Evolutionary conservation across 2,797 vertebrate genomes (phyloP).

Genomic region (Dipus sagitta): DNA sequence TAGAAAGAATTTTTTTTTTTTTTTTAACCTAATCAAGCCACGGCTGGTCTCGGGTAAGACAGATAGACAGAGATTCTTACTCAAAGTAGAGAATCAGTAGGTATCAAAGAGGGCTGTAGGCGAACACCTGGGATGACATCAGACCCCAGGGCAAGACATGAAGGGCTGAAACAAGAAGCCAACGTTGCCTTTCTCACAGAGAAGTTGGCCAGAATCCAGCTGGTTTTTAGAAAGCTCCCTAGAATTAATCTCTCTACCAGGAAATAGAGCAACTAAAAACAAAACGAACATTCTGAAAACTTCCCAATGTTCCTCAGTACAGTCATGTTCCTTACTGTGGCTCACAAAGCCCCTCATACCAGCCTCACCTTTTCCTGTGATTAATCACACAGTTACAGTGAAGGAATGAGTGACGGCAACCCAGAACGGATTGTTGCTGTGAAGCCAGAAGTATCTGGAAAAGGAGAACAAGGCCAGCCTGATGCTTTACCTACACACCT

Average conservation of each 20-base stretch:
- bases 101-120: neutral
- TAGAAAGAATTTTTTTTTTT: neutral
- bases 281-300: neutral
- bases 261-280: neutral
- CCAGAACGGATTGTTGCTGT: neutral
- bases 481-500: constrained; percentile 14
- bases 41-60: neutral
- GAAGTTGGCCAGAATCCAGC: neutral
- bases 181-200: neutral
- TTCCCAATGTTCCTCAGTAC: neutral
- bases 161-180: neutral
- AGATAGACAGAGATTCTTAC: neutral
- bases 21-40: constrained; percentile 19
- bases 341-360: neutral
- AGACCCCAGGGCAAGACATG: neutral
- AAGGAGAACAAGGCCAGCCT: constrained; percentile 17
- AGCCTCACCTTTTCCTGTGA: neutral
- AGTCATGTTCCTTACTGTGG: constrained; percentile 24
- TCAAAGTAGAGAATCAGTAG: neutral
- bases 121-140: neutral
- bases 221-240: neutral
- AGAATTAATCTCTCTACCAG: neutral
- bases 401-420: constrained; percentile 1
- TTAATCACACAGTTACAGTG: neutral
- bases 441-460: constrained; percentile 37